phyloP scores from a whole-genome alignment of 2,888 invertebrate species.

The Parochlus steinenii region DNA sequence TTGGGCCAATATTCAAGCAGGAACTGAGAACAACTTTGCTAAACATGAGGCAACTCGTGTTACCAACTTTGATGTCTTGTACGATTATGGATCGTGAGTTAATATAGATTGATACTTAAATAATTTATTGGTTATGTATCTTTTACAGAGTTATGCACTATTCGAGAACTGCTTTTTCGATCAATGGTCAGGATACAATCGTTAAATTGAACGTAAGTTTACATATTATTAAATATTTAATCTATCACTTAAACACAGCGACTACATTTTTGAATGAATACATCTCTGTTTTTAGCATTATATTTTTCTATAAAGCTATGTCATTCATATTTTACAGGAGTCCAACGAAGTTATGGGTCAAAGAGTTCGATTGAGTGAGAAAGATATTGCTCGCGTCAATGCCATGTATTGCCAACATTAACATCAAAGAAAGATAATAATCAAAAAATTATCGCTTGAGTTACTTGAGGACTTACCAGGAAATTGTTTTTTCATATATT shows the following conservation, averaged over 20 bases:
- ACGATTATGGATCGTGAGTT: slow-evolving; percentile 38
- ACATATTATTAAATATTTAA: no score
- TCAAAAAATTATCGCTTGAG: no score
- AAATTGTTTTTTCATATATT: no score
- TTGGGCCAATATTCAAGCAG: slow-evolving; percentile 26
- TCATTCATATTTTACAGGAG: no score
- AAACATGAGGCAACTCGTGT: slow-evolving; percentile 37
- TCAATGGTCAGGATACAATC: slow-evolving; percentile 27
- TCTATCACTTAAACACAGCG: no score
- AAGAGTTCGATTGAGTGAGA: slow-evolving; percentile 19
- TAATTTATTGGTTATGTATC: not conserved
- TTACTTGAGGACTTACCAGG: no score
- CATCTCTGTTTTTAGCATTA: no score
- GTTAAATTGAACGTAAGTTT: slow-evolving; percentile 19
- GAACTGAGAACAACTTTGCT: slow-evolving; percentile 46
- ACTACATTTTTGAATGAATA: no score
- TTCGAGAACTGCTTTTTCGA: slow-evolving; percentile 28
- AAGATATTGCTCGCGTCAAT: slow-evolving; percentile 20
- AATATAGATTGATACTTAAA: not conserved
- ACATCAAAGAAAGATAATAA: no score
- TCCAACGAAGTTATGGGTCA: slow-evolving; percentile 18
- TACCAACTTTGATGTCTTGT: slow-evolving; percentile 41
- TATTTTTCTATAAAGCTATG: no score
- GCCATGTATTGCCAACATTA: slow-evolving; percentile 25
- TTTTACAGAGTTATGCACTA: slow-evolving; percentile 33